These are phyloP conservation scores for Mobula hypostoma DNA, from an alignment of 2,113 vertebrate genomes.

Conservation along the genomic window DNA sequence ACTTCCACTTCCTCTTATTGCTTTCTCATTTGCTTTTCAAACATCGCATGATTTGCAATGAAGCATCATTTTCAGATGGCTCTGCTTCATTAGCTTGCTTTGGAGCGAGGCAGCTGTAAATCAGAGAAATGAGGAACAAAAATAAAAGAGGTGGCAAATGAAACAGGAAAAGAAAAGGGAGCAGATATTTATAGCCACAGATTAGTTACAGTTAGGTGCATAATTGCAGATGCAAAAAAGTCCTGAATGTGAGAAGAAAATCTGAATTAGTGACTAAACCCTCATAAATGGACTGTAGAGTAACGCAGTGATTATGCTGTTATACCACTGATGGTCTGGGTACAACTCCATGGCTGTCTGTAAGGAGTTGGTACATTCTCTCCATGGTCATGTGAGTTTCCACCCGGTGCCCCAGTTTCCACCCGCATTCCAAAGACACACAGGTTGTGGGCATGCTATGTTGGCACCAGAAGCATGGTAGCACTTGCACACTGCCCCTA, in stretches of 20 bases:
- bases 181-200: not conserved
- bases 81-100: not conserved
- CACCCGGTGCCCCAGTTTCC: too few species aligned
- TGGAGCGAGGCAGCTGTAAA: not conserved
- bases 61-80: not conserved
- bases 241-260: not conserved
- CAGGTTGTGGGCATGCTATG: too few species aligned
- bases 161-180: not conserved
- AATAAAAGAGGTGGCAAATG: not conserved
- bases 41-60: not conserved
- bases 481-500: too few species aligned
- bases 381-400: too few species aligned
- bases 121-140: not conserved
- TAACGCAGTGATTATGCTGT: too few species aligned
- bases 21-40: not conserved
- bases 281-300: too few species aligned
- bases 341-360: too few species aligned
- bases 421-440: too few species aligned
- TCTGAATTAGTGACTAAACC: not conserved
- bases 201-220: not conserved
- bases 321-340: too few species aligned
- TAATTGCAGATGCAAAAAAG: too few species aligned
- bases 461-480: too few species aligned
- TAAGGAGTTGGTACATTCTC: too few species aligned
- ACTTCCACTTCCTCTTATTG: not conserved